Conservation (phyloP, 2,113 vertebrate species). For the Aegithalos caudatus region DNA sequence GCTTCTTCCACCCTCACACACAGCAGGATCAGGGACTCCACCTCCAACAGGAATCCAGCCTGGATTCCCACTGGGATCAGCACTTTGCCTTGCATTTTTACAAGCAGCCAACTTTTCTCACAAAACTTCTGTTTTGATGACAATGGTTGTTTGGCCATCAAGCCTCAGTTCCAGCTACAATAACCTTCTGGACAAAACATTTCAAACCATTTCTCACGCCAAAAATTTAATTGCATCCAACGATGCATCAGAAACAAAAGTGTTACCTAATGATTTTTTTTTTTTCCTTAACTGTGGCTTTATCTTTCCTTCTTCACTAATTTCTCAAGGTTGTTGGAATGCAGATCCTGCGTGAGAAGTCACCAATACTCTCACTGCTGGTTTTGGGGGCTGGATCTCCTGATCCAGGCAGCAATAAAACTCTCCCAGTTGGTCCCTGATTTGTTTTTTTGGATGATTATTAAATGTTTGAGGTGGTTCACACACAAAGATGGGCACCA, state of each 20-base stretch:
- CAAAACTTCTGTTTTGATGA: background rate
- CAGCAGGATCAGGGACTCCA: accelerated
- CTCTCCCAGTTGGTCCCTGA: background rate
- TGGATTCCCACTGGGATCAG: background rate
- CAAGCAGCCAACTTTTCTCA: background rate
- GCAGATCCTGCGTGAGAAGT: background rate
- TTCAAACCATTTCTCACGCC: background rate
- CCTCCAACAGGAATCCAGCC: background rate
- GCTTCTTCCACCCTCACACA: background rate
- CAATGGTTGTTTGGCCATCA: background rate
- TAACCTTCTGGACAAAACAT: conserved; percentile 36
- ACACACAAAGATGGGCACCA: background rate
- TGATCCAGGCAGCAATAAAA: background rate
- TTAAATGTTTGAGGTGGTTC: background rate
- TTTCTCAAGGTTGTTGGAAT: background rate
- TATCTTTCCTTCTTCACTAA: background rate
- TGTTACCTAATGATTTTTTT: background rate
- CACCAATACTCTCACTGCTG: too few species aligned
- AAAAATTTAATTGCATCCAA: conserved; percentile 47
- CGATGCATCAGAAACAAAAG: conserved; percentile 44
- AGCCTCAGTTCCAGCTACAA: background rate
- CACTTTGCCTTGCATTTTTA: background rate
- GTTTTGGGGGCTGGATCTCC: background rate
- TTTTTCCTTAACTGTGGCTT: background rate
- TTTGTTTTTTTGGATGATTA: background rate